Evolutionary conservation across 2,113 vertebrate genomes (phyloP), one percentile per base, ranked within the genome.

Genomic region (Rousettus leschenaultii): DNA sequence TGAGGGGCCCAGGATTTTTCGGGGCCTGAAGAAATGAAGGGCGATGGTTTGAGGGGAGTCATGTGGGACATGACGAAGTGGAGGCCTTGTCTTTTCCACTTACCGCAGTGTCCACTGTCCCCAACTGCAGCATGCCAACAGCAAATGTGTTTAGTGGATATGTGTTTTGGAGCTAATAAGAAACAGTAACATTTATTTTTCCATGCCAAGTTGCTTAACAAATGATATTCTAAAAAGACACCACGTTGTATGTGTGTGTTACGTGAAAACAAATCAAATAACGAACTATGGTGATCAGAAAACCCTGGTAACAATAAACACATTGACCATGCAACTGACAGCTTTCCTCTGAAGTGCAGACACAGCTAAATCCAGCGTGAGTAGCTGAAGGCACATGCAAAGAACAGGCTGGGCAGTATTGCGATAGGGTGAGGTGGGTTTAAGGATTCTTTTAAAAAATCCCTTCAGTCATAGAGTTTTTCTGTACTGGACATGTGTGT

Each of bases 361-460:
- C 71, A 93, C 26, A 89, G 96, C 83, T 21, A 75, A 94, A 63
- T 96, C 93, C 79, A 66, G 95, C 95, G 78, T 12, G 68, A 75
- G 61, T 78, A 97, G 96, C 95, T 96, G 89, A 95, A 93, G 97
- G 89, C 89, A 95, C 97, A 98, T 97, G 98, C 98, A 98, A 93
- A 96, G 96, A 86, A 94, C 98, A 98, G 98, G 98, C 97, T 84
- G 95, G 94, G 95, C 95, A 96, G 93, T 89, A 97, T 73, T 82
- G 89, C 74, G 68, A 95, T 78, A 86, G 91, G 91, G 94, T 93
- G 21, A 5, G 66, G 83, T 21, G 86, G 97, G 90, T 95, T 95
- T 45, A 92, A 97, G 96, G 93, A 80, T 57, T 88, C 89, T 95
- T 59, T 94, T 83, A 82, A 88, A 82, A 33, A 70, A 96, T 68